Base-by-base conservation (phyloP, 2,888 invertebrate species). In the Hirtodrosophila cameraria region DNA sequence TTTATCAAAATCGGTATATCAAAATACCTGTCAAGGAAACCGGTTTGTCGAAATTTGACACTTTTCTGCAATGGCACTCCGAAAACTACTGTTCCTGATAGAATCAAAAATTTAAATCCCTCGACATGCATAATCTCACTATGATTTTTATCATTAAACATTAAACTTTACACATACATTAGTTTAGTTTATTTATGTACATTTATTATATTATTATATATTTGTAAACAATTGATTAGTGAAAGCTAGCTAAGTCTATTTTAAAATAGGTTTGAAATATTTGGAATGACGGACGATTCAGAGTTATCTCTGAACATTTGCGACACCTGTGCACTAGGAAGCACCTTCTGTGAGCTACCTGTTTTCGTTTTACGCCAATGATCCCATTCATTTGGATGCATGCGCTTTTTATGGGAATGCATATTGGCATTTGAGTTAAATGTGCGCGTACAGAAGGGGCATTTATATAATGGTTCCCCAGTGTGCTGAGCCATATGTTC, bases 401-500 rank as follows among this genome's bases (percentile, higher is more conserved):
- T 80, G 55, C 89, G 90, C 60, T 90, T 90, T 31, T 89, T 86
- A 71, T 90, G 90, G 0, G 90, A 88, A 74, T 90, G 89, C 89
- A 90, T 89, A 65, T 90, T 90, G 9, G 89, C 90, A 70, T 89
- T 88, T 1, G 90, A 90, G 68, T 90, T 90, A 48, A 90, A 90
- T 8, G 90, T 90, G 74, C 89, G 88, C 0, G 90, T 79, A 67
- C 90, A 90, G 72, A 90, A 90, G 0, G 88, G 88, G 31, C 90
- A 90, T 31, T 83, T 88, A 46, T 90, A 90, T 2, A 90, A 63
- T 3, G 88, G 88, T 39, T 90, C 90, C 8, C 90, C 90, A 0
- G 90, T 90, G 35, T 90, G 90, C 16, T 88, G 88, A 6, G 90
- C 89, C 88, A 90, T 90, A 57, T 90, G 90, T 68, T 90, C 90